These are phyloP conservation scores for Bos javanicus DNA, from an alignment of 2,113 vertebrate species.

Conservation along the genomic window DNA sequence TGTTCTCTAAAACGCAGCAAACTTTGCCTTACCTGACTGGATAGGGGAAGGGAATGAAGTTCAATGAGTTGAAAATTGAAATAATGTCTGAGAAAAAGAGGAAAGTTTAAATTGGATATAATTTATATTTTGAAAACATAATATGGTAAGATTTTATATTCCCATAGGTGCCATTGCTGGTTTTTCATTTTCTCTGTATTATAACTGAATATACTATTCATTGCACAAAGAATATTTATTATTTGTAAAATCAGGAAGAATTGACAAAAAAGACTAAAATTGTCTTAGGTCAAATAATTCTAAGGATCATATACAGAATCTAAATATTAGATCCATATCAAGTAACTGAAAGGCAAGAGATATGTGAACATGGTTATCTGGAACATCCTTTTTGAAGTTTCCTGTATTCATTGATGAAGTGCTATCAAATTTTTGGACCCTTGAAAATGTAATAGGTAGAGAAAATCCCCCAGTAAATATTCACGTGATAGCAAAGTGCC, in stretches of 20 bases:
- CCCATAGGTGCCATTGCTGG: neutral
- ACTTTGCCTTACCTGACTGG: neutral
- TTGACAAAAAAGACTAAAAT: neutral
- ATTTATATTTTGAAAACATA: neutral
- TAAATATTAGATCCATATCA: neutral
- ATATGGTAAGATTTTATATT: neutral
- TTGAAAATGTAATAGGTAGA: neutral
- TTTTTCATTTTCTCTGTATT: neutral
- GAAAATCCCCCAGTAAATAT: neutral
- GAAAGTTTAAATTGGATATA: neutral
- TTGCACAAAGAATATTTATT: neutral
- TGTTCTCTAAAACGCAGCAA: neutral
- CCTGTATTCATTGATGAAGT: neutral
- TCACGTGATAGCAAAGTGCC: no score
- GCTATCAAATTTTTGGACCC: neutral
- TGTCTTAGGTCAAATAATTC: neutral
- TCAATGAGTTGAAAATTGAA: neutral
- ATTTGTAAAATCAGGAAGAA: neutral
- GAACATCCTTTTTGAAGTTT: neutral
- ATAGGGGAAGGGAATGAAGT: neutral
- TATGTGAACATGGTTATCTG: neutral
- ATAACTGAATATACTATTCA: neutral
- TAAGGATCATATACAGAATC: neutral
- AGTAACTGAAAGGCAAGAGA: neutral
- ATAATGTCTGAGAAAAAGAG: neutral